These are phyloP conservation scores for Himalopsyche kuldschensis DNA, from an alignment of 2,888 invertebrate species.

Conservation along the genomic window DNA sequence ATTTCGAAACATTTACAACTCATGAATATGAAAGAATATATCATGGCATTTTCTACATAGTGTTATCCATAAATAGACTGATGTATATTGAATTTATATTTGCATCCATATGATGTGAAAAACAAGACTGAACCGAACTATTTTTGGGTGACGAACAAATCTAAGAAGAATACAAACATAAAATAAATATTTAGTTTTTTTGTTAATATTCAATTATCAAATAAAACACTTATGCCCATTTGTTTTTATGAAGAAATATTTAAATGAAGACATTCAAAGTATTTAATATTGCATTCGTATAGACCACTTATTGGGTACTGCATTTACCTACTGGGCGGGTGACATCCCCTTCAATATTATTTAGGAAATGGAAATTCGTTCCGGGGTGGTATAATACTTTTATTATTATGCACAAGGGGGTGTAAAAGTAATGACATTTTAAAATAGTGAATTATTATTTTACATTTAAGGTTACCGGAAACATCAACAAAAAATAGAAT, in stretches of 20 bases:
- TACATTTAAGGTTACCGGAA: neutral
- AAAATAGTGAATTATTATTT: neutral
- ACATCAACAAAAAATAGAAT: neutral
- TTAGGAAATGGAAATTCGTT: neutral
- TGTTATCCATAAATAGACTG: no score
- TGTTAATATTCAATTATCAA: no score
- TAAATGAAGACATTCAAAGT: conserved; percentile 26
- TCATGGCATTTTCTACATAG: no score
- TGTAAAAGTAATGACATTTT: neutral
- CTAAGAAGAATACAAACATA: no score
- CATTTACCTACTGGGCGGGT: neutral
- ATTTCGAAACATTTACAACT: neutral
- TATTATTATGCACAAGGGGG: neutral
- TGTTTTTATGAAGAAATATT: neutral
- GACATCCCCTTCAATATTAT: neutral
- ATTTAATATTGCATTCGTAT: conserved; percentile 25
- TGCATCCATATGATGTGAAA: no score
- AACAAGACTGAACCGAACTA: no score
- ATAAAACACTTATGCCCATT: neutral
- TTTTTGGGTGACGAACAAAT: no score
- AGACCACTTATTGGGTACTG: conserved; percentile 11
- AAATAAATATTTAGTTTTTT: neutral
- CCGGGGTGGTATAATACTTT: neutral
- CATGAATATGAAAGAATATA: no score
- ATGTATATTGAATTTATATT: no score